Conservation (phyloP, 2,113 vertebrate genomes). For the Xenopus tropicalis region DNA sequence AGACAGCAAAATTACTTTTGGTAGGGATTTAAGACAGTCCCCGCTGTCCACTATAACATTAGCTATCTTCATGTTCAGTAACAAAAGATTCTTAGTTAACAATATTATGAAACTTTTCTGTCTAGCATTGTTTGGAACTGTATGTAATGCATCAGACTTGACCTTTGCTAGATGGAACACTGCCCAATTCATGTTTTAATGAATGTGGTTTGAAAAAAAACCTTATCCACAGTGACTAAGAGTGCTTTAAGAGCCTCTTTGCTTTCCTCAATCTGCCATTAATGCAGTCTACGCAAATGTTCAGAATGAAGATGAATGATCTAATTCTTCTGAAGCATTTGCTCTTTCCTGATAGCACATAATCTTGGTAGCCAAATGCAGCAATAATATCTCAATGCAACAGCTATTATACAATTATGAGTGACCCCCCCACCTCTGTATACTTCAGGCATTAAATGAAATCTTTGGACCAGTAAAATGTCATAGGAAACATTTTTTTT, state of each 20-base stretch:
- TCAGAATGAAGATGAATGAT: constrained; percentile 3
- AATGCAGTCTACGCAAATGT: background rate
- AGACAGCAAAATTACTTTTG: too few relatives aligned
- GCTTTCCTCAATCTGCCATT: background rate
- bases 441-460: too few relatives aligned
- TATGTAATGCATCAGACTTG: background rate
- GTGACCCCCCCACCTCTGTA: background rate
- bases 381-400: background rate
- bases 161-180: background rate
- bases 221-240: background rate
- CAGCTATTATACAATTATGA: background rate
- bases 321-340: background rate
- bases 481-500: too few relatives aligned
- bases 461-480: too few relatives aligned
- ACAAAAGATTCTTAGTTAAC: too few relatives aligned
- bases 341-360: background rate
- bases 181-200: background rate
- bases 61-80: too few relatives aligned
- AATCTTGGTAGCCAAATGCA: background rate
- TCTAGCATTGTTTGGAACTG: too few relatives aligned
- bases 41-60: too few relatives aligned
- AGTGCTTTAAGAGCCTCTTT: background rate
- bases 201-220: background rate
- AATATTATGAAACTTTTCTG: too few relatives aligned
- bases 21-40: too few relatives aligned